These are phyloP conservation scores for Trematocara macrostoma DNA, from an alignment of 2,113 vertebrate species.

Conservation along the genomic window DNA sequence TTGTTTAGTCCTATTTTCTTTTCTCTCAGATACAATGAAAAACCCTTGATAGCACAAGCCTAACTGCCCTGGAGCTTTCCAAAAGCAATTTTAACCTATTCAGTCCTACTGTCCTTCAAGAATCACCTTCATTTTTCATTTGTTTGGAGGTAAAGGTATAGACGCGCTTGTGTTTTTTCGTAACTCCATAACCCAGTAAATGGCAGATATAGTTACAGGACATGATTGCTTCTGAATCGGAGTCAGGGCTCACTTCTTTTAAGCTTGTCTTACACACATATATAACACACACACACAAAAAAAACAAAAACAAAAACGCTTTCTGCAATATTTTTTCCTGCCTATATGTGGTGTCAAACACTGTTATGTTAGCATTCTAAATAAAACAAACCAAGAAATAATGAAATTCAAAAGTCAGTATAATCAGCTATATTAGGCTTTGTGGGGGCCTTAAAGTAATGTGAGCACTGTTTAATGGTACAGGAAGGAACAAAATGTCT, in stretches of 20 bases:
- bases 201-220: background rate
- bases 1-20: background rate
- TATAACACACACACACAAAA: background rate
- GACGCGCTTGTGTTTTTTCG: background rate
- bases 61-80: background rate
- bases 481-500: background rate
- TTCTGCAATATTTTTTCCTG: background rate
- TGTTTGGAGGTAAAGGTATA: background rate
- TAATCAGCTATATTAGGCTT: background rate
- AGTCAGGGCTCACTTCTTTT: background rate
- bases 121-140: background rate
- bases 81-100: background rate
- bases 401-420: background rate
- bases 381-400: background rate
- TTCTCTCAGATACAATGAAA: background rate
- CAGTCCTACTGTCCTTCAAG: background rate
- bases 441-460: background rate
- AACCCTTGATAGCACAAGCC: background rate
- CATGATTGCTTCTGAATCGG: background rate
- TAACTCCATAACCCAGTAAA: background rate
- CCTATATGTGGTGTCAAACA: background rate
- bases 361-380: background rate
- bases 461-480: background rate
- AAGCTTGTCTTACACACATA: background rate
- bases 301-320: background rate